Percentiles rank a stretch among this genome's conserved stretches.
Evolutionary conservation across 2,888 invertebrate species (phyloP).

Genomic region (Malthinus flaveolus): DNA sequence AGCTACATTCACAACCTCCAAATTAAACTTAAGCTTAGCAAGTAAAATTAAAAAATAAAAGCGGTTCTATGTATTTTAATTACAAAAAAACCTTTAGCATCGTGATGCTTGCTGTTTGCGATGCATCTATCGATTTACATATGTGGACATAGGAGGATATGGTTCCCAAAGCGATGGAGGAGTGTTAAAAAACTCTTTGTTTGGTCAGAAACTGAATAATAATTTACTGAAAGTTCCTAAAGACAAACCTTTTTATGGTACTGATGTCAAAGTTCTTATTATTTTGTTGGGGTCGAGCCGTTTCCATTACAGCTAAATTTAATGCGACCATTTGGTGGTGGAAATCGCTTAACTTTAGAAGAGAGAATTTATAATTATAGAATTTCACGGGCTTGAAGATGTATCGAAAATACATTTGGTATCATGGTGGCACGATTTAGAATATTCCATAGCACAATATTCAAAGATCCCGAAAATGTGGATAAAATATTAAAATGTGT

Average conservation of each 20-base stretch:
- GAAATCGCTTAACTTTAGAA: conserved; percentile 22
- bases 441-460: conserved; percentile 19
- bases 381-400: conserved; percentile 18
- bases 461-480: neutral
- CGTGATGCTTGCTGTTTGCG: conserved; percentile 41
- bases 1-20: too few species aligned
- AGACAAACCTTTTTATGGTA: conserved; percentile 33
- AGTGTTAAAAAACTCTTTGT: conserved; percentile 30
- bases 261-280: conserved; percentile 36
- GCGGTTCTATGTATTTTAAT: conserved; percentile 41
- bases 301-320: conserved; percentile 34
- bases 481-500: conserved; percentile 2
- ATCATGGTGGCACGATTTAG: conserved; percentile 28
- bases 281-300: conserved; percentile 41
- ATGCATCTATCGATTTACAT: conserved; percentile 41
- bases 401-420: conserved; percentile 30
- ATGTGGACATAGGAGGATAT: conserved; percentile 41
- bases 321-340: conserved; percentile 30
- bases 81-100: conserved; percentile 43
- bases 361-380: conserved; percentile 23
- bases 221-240: conserved; percentile 33
- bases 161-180: conserved; percentile 43
- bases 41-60: too few species aligned
- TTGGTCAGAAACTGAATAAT: conserved; percentile 29
- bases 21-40: too few species aligned